Base-by-base conservation (phyloP, 2,888 invertebrate species). In the Apomyelois bistriatella region DNA sequence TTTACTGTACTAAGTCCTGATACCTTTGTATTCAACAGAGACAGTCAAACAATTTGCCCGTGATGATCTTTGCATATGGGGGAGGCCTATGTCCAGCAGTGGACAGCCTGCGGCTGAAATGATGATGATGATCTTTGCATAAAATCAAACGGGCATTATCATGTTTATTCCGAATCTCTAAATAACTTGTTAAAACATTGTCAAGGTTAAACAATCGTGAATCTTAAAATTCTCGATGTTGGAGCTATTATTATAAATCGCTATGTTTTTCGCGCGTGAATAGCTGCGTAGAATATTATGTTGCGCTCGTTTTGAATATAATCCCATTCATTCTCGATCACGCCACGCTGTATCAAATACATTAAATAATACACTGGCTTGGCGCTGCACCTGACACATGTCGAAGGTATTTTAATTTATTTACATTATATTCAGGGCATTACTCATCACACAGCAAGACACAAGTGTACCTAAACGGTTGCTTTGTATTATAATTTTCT, bases 321-420 rank as follows among this genome's bases (percentile, higher is more conserved):
- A 10, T 3, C 13, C 13, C 15, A 15, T 38, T 38, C 37, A 38
- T 40, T 40, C 13, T 15, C 7, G 17, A 3, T 13, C 15, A 16
- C 15, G 15, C 40, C 13, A 40, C 40, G 37, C 15, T 38, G 37
- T 4, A 5, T 38, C 6, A 6, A 38, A 38, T 13, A 22, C 32
- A 32, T 6, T 32, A 9, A 4, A 32, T 40, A 40, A 40, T 40
- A 16, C 30, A 28, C 28, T 8, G 22, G 22, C 10, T 28, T 28
- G 38, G 12, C 40, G 38, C 9, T 38, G 46, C 43, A 52, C 35
- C 28, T 59, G 56, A 53, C 54, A 52, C 50, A 58, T 46, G 53
- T 10, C 28, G 15, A 52, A 49, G 57, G 55, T 12, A 58, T 60
- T 57, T 54, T 49, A 51, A 16, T 52, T 53, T 48, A 52, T 52